Evolutionary conservation across 1,140 invertebrate species (phyloP), one percentile per base, ranked within the genome.

Genomic region (Periplaneta americana): DNA sequence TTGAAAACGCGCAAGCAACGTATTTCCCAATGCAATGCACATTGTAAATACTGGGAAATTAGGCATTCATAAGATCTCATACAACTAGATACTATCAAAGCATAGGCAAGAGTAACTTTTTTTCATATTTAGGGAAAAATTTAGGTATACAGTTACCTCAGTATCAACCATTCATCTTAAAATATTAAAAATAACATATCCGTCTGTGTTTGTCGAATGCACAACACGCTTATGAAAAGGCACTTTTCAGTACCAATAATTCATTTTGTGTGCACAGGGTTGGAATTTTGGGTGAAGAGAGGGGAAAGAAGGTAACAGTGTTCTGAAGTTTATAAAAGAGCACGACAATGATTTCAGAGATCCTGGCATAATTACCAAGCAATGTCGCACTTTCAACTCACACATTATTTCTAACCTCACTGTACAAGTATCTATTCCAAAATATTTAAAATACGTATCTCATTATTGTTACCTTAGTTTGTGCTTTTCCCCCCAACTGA

Each of bases 401-500:
- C 15, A 37, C 36, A 37, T 4, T 48, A 66, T 66, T 66, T 66
- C n/a, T 66, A 66, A 66, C 48, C 48, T 11, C 22, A 28, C 13
- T 6, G 37, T 66, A 22, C n/a, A n/a, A 28, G 48, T 9, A 28
- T n/a, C 11, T 1, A 39, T n/a, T 0, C 28, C 22, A 66, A 22
- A 66, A 66, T 28, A 66, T 6, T 66, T 13, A 28, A 11, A 66
- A n/a, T n/a, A n/a, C n/a, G n/a, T n/a, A n/a, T n/a, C 13, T 17
- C 39, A 48, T 48, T 48, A 48, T 22, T 22, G 39, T 66, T 66
- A 66, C 48, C 48, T 78, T 80, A 32, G 79, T 80, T 34, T 80
- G 48, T 37, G 79, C 48, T 33, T 57, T 48, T 80, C 66, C 79
- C 48, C 79, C 79, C 37, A 74, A 6, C 31, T 80, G 79, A 48